phyloP scores from a whole-genome alignment of 2,888 invertebrate genomes.

The Andrena trimmerana region DNA sequence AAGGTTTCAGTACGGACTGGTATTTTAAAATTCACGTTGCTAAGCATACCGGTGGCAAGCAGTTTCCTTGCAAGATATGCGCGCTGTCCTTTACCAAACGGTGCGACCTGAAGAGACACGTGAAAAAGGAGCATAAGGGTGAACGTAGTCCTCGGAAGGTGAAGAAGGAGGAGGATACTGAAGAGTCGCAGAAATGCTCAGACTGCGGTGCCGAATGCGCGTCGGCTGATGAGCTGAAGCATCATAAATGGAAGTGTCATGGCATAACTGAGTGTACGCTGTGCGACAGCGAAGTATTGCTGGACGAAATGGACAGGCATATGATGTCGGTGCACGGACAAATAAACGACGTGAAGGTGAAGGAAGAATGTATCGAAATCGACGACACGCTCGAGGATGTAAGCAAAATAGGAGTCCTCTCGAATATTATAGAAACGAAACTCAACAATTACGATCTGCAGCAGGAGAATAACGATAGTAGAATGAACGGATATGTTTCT shows the following conservation, averaged over 20 bases:
- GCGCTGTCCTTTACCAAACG: constrained; percentile 77
- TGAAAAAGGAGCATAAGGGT: constrained; percentile 71
- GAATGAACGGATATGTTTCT: constrained; percentile 33
- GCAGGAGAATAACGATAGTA: not conserved
- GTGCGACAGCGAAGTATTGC: constrained; percentile 23
- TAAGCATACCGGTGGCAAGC: constrained; percentile 77
- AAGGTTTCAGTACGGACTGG: constrained; percentile 81
- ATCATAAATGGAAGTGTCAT: constrained; percentile 30
- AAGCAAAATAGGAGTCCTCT: not conserved
- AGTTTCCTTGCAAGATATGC: constrained; percentile 77
- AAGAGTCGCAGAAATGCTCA: constrained; percentile 54
- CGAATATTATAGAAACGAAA: not conserved
- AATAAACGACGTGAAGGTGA: not conserved
- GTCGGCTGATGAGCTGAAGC: constrained; percentile 8
- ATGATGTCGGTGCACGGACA: constrained; percentile 10
- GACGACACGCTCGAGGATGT: not conserved
- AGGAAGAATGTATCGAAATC: not conserved
- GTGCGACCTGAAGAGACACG: constrained; percentile 78
- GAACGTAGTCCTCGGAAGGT: constrained; percentile 69
- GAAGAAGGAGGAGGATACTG: constrained; percentile 48
- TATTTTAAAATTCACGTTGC: constrained; percentile 82
- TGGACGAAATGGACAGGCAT: constrained; percentile 22
- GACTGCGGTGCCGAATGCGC: constrained; percentile 59
- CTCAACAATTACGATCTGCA: constrained; percentile 8
- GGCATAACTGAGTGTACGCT: not conserved